Conservation (phyloP, 2,888 invertebrate genomes). For the Melipona bicolor region DNA sequence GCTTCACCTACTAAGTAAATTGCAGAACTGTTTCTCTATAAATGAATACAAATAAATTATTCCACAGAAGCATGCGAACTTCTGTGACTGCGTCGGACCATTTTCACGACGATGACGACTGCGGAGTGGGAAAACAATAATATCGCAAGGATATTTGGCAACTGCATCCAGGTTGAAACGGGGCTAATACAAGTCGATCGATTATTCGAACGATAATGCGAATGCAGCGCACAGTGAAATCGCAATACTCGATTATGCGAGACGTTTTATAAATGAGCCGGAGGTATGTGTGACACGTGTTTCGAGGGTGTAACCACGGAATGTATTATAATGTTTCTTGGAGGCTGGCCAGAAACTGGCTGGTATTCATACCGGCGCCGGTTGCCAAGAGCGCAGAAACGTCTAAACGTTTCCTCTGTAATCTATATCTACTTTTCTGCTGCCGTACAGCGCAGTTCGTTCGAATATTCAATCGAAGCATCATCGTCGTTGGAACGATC, state of each 20-base stretch:
- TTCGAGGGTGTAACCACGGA: constrained; percentile 53
- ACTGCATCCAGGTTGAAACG: not conserved
- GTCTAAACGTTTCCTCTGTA: constrained; percentile 54
- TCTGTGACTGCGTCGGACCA: too few relatives aligned
- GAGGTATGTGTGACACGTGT: constrained; percentile 57
- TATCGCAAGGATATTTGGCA: not conserved
- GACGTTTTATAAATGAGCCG: constrained; percentile 53
- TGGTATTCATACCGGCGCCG: constrained; percentile 50
- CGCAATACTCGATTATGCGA: constrained; percentile 38
- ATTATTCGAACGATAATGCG: constrained; percentile 40
- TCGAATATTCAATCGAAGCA: constrained; percentile 49
- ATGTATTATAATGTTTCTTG: constrained; percentile 64
- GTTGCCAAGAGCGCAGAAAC: constrained; percentile 55
- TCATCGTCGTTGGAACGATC: constrained; percentile 46
- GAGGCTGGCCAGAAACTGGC: constrained; percentile 55
- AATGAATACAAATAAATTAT: too few relatives aligned
- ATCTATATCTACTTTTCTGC: constrained; percentile 31
- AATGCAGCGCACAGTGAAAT: constrained; percentile 14
- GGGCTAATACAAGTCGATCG: not conserved
- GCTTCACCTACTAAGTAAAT: too few relatives aligned
- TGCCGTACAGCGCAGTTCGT: not conserved
- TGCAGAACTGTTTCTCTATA: too few relatives aligned
- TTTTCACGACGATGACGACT: not conserved
- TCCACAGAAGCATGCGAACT: too few relatives aligned
- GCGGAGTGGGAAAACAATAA: not conserved